Conservation (phyloP, 2,888 invertebrate genomes). For the Agriopis leucophaearia region DNA sequence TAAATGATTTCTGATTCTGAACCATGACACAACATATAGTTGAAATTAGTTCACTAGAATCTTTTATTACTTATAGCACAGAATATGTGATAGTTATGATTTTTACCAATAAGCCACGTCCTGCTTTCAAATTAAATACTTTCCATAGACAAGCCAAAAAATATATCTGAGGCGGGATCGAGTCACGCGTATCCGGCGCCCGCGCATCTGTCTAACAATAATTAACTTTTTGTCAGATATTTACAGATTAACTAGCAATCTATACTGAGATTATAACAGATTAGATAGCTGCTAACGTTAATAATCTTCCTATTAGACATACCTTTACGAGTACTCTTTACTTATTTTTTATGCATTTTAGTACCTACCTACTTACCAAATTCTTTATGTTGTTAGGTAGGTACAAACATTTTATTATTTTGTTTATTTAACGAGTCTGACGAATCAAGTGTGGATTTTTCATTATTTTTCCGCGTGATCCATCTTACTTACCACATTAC, state of each 20-base stretch:
- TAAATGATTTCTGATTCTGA: too few species aligned
- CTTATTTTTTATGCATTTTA: neutral
- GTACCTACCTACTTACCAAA: too few species aligned
- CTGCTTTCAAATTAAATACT: constrained; percentile 17
- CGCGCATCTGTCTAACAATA: constrained; percentile 55
- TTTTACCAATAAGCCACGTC: neutral
- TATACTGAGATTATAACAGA: constrained; percentile 6
- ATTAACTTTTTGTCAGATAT: constrained; percentile 40
- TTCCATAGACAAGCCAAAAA: constrained; percentile 14
- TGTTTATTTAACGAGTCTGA: too few species aligned
- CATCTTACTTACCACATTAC: neutral
- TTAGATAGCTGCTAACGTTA: neutral
- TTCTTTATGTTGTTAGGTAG: too few species aligned
- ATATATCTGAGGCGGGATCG: constrained; percentile 45
- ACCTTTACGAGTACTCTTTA: neutral
- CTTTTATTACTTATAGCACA: neutral
- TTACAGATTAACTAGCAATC: constrained; percentile 8
- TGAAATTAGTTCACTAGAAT: neutral
- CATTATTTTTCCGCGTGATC: neutral
- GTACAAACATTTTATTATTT: too few species aligned
- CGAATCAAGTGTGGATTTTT: neutral
- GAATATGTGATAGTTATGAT: neutral
- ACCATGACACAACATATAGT: too few species aligned
- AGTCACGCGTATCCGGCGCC: constrained; percentile 55
- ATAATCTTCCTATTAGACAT: too few species aligned